Evolutionary conservation across 2,113 vertebrate genomes (phyloP), one percentile per base, ranked within the genome.

Genomic region (Meleagris gallopavo): DNA sequence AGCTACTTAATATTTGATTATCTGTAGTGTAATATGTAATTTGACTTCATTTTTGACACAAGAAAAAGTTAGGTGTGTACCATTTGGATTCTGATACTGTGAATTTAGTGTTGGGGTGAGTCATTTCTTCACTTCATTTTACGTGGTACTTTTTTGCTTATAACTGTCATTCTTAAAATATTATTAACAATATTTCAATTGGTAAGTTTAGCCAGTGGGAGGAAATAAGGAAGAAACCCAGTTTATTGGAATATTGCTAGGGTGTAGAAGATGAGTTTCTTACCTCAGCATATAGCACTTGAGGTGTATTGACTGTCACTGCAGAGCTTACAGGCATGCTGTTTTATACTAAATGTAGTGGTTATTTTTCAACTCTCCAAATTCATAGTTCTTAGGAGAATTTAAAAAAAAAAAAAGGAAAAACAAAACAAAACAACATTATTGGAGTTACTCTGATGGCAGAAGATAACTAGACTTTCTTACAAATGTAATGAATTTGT

Each of bases 1-100:
- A 98, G 91, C 90, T 91, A 79, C 94, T 90, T 94, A 88, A 73
- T 96, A 95, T 95, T 94, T 94, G 85, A 93, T 88, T 93, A 96
- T 95, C 84, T 97, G 72, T 93, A 97, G 96, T 90, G 95, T 96
- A 82, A 94, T 81, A 43, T 92, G 88, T 93, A 57, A 94, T 18
- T 77, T 72, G 57, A 50, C 50, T 91, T 91, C 66, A 66, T 95
- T 96, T 97, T 97, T 97, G 90, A 90, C 4, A 3, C 93, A 83
- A 95, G 75, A 96, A 96, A 38, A 93, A 94, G 88, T 88, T 82
- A 97, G 92, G 81, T 93, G 88, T 97, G 91, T 97, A 94, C 74
- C 92, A 6, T 74, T 86, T 86, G 90, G 93, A 86, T 96, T 90
- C 91, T 88, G 75, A 94, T 94, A 83, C 94, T 92, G 91, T 94